Percentiles rank a stretch among this genome's conserved stretches.
Conservation (phyloP, 2,797 vertebrate species). For the Chromis chromis region DNA sequence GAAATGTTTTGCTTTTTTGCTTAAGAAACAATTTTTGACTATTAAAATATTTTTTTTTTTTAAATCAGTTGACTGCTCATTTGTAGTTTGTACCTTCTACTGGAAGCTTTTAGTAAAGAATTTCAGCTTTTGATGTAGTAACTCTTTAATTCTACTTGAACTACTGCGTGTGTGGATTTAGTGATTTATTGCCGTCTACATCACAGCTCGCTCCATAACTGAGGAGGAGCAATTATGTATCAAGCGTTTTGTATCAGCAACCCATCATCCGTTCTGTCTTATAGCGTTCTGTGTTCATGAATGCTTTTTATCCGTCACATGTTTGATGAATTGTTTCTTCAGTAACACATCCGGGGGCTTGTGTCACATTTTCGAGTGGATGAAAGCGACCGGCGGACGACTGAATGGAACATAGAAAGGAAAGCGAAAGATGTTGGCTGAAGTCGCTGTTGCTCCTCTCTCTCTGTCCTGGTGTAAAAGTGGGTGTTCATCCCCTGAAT, state of each 20-base stretch:
- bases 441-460: constrained; percentile 47
- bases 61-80: background rate
- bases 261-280: constrained; percentile 40
- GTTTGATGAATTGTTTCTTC: constrained; percentile 23
- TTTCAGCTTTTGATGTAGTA: too few relatives aligned
- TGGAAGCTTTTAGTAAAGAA: background rate
- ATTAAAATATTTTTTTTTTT: background rate
- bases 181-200: background rate
- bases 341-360: constrained; percentile 46
- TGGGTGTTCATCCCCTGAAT: constrained; percentile 83
- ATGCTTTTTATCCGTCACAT: constrained; percentile 36
- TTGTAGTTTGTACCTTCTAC: background rate
- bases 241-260: constrained; percentile 6
- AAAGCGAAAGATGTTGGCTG: constrained; percentile 72
- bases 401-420: constrained; percentile 57
- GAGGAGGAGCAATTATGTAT: constrained; percentile 18
- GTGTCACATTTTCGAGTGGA: constrained; percentile 58
- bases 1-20: background rate
- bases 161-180: too few relatives aligned
- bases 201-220: constrained; percentile 15
- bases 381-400: constrained; percentile 62
- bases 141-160: too few relatives aligned
- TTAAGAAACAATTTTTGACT: background rate
- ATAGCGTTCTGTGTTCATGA: constrained; percentile 24
- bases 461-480: constrained; percentile 77